Base-by-base conservation (phyloP, 1,140 invertebrate genomes). In the Solenopsis invicta region DNA sequence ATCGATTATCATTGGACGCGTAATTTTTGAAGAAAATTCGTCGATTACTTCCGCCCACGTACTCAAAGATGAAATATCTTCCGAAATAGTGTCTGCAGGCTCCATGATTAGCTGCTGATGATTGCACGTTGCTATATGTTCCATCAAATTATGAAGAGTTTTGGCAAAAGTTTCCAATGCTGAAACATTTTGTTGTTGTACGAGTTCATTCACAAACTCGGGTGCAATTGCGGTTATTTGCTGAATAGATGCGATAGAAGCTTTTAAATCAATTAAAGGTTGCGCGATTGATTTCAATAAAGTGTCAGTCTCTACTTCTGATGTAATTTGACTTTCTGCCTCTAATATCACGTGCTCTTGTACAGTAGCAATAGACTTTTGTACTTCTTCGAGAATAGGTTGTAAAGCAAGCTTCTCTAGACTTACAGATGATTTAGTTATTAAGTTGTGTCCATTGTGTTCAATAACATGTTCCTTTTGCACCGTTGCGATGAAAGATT, bases 151-250 rank as follows among this genome's bases (percentile, higher is more conserved):
- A 85, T 96, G 94, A 50, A 97, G 88, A 24, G 96, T 96, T 77
- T 94, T 89, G 9, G 95, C 96, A 72, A 96, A 94, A 54, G 94
- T 95, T 81, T 95, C 92, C 48, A 96, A 87, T 8, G 94, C 87
- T 12, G 95, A 94, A 84, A 92, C 92, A 84, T 94, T 93, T 81
- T 95, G 93, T 90, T 95, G 34, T 78, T 95, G 87, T 0, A 92
- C 86, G 1, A 77, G 16, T 21, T 93, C 85, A 16, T 87, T 41
- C 29, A 64, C 78, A 10, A 48, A 24, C 12, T 91, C 87, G 5
- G 80, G 45, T 0, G 21, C 29, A 21, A 41, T 12, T 9, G 75
- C 84, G 9, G 94, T 92, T 41, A 92, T 74, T 54, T 95, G 93
- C 37, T 95, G 95, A n/a, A 96, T 89, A 12, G 87, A 89, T 5